Evolutionary conservation across 2,797 vertebrate species (phyloP).

Genomic region (Prionace glauca): DNA sequence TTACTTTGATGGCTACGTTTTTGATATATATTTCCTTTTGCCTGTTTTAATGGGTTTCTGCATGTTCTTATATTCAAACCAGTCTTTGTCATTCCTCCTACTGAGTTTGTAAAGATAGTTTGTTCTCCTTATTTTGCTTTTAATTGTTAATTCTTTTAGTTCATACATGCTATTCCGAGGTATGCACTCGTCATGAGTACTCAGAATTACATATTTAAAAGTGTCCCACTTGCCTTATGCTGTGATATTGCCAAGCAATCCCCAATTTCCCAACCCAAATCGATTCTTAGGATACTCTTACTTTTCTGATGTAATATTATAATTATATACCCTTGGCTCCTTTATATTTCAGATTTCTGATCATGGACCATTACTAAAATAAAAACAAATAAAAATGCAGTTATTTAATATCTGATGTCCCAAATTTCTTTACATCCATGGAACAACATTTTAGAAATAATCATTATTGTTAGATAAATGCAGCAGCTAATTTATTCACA

Average conservation of each 20-base stretch:
- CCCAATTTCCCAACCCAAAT: neutral
- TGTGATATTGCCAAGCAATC: neutral
- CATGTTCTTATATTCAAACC: neutral
- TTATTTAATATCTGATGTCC: neutral
- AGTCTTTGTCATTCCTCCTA: neutral
- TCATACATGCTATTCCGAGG: neutral
- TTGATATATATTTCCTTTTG: neutral
- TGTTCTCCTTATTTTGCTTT: neutral
- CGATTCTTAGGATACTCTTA: neutral
- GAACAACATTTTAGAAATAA: neutral
- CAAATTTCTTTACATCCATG: neutral
- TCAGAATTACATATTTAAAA: neutral
- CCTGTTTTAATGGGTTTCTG: neutral
- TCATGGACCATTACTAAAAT: neutral
- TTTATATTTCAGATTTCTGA: neutral
- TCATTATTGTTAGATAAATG: neutral
- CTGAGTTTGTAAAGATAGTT: neutral
- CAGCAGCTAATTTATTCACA: neutral
- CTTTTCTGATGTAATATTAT: neutral
- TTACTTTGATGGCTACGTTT: no score
- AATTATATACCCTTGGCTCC: neutral
- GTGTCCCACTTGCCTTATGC: neutral
- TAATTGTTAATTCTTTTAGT: neutral
- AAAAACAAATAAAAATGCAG: neutral
- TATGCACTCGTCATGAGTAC: neutral